Percentiles rank a stretch among this genome's conserved stretches.
Evolutionary conservation across 92 coral and sea anemone genomes (phyloP).

Genomic region (Parazoanthus atlanticus): DNA sequence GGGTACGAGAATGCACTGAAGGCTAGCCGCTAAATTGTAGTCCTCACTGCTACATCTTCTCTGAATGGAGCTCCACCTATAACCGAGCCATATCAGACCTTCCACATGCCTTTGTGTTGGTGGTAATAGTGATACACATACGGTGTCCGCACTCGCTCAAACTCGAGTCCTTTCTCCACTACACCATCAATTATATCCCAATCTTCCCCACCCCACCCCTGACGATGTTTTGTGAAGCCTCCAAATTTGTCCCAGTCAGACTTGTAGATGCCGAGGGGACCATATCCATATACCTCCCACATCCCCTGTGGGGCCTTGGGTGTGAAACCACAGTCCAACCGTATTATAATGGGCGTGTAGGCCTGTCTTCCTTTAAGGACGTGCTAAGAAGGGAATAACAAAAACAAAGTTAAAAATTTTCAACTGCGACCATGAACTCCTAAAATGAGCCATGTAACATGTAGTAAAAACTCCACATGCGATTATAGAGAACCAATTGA

Average conservation of each 20-base stretch:
- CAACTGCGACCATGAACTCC: background rate
- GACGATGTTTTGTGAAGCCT: slow-evolving; percentile 35
- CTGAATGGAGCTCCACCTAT: too few relatives aligned
- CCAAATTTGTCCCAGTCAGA: slow-evolving; percentile 48
- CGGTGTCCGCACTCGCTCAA: slow-evolving; percentile 49
- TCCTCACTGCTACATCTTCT: too few relatives aligned
- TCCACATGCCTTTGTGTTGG: slow-evolving; percentile 47
- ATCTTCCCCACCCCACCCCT: slow-evolving; percentile 60
- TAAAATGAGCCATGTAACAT: background rate
- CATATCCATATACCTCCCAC: slow-evolving; percentile 59
- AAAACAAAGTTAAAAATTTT: background rate
- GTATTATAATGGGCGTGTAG: slow-evolving; percentile 52
- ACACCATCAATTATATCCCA: slow-evolving; percentile 57
- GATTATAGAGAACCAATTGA: too few relatives aligned
- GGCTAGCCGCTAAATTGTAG: too few relatives aligned
- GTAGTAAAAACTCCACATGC: too few relatives aligned
- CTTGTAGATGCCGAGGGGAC: slow-evolving; percentile 51
- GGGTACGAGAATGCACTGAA: too few relatives aligned
- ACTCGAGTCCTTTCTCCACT: slow-evolving; percentile 46
- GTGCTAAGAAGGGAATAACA: slow-evolving; percentile 23
- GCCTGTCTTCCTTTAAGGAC: slow-evolving; percentile 49
- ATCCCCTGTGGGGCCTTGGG: slow-evolving; percentile 34
- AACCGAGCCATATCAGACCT: background rate
- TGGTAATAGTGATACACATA: slow-evolving; percentile 55
- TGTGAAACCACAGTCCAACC: slow-evolving; percentile 48